phyloP scores from a whole-genome alignment of 1,140 invertebrate genomes.

The Plutomurus gul region DNA sequence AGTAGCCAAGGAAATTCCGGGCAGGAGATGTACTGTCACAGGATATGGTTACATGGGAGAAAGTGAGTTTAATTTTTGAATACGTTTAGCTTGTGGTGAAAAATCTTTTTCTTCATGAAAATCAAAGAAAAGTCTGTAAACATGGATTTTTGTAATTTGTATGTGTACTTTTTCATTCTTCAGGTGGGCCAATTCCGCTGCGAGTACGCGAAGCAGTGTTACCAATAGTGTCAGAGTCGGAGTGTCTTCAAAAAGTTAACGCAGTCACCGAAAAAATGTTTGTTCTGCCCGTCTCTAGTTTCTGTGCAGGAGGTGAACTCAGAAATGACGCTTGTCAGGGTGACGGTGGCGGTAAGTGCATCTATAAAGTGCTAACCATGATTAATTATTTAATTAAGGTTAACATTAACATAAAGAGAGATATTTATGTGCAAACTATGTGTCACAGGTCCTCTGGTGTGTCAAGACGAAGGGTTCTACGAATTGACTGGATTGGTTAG shows the following conservation, averaged over 20 bases:
- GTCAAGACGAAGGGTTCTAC: constrained; percentile 85
- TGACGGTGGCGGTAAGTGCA: constrained; percentile 87
- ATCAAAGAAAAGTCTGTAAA: too few species aligned
- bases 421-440: too few species aligned
- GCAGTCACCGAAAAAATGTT: constrained; percentile 92
- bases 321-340: constrained; percentile 91
- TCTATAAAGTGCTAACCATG: too few species aligned
- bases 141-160: too few species aligned
- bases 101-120: too few species aligned
- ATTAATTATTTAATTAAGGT: too few species aligned
- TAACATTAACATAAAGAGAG: too few species aligned
- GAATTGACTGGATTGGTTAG: constrained; percentile 88
- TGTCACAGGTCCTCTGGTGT: constrained; percentile 70
- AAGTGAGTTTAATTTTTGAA: constrained; percentile 62
- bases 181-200: constrained; percentile 87
- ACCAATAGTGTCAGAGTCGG: constrained; percentile 88
- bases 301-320: constrained; percentile 87
- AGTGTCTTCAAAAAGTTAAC: constrained; percentile 89
- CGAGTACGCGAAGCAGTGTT: constrained; percentile 86
- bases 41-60: constrained; percentile 94
- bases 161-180: constrained; percentile 56
- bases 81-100: too few species aligned
- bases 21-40: constrained; percentile 84
- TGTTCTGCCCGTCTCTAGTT: constrained; percentile 81
- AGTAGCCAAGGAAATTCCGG: constrained; percentile 74